A percentile compares a stretch with the other conserved stretches of the same genome.
These are phyloP conservation scores for Thripadectes ignobilis DNA, from an alignment of 2,797 vertebrate species.

Conservation along the genomic window DNA sequence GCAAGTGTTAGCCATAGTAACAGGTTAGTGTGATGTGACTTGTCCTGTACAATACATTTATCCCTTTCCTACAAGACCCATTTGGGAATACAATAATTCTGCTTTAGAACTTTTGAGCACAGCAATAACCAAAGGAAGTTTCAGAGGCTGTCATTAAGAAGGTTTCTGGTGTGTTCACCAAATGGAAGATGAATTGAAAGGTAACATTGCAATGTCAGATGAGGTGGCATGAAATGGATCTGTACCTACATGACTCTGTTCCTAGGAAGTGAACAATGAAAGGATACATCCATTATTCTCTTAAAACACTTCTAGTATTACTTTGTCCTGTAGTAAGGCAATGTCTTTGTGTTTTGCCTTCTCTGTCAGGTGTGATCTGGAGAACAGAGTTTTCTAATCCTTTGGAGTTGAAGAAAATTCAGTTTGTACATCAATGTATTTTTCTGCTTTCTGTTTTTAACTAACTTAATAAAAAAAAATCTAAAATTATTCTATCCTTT, in stretches of 20 bases:
- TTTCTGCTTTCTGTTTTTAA: neutral
- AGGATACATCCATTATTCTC: neutral
- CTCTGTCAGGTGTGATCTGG: neutral
- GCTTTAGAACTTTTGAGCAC: neutral
- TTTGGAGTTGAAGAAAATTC: neutral
- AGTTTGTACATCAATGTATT: neutral
- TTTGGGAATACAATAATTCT: neutral
- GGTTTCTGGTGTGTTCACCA: neutral
- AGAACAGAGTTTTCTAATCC: neutral
- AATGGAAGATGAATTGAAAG: neutral
- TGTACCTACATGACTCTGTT: neutral
- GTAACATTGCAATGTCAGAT: fast-evolving
- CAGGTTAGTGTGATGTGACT: neutral
- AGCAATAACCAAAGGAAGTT: neutral
- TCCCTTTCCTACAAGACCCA: neutral
- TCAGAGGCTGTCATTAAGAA: neutral
- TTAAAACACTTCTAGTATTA: neutral
- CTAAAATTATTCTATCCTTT: neutral
- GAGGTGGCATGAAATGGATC: neutral
- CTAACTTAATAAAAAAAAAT: neutral
- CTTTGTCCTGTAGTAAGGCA: neutral
- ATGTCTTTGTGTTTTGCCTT: neutral
- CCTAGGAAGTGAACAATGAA: too few relatives aligned
- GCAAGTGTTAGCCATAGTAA: neutral
- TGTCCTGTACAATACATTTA: neutral